These are phyloP conservation scores for Hypena proboscidalis DNA, from an alignment of 2,888 invertebrate species.

Conservation along the genomic window DNA sequence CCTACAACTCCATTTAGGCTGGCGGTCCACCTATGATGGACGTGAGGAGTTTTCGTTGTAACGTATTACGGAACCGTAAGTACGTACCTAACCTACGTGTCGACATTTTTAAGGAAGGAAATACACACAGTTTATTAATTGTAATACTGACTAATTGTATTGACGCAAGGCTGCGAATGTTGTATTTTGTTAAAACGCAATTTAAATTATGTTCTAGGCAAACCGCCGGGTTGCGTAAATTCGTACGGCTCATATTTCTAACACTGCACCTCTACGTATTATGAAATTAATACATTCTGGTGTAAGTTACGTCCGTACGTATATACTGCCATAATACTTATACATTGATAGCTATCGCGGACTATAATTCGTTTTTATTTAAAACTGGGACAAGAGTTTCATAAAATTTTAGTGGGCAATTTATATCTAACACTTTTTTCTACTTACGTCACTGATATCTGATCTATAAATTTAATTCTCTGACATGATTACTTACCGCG, in stretches of 20 bases:
- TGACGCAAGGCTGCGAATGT: constrained; percentile 22
- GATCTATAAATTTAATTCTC: background rate
- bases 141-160: constrained; percentile 25
- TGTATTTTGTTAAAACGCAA: constrained; percentile 2
- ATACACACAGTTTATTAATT: constrained; percentile 20
- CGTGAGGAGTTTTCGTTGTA: constrained; percentile 8
- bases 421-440: background rate
- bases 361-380: constrained; percentile 8
- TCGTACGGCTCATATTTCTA: constrained; percentile 32
- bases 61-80: constrained; percentile 12
- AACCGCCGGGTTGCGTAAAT: constrained; percentile 28
- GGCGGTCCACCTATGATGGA: constrained; percentile 20
- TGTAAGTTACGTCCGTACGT: constrained; percentile 22
- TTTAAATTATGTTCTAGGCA: constrained; percentile 3
- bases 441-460: constrained; percentile 3
- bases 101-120: constrained; percentile 34
- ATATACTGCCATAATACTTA: constrained; percentile 32
- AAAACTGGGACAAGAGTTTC: constrained; percentile 9
- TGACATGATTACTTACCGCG: no score
- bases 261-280: constrained; percentile 26
- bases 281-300: constrained; percentile 41
- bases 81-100: constrained; percentile 22
- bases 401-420: constrained; percentile 12
- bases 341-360: constrained; percentile 16
- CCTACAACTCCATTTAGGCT: constrained; percentile 1